Evolutionary conservation across 2,113 vertebrate species (phyloP).

Genomic region (Daboia siamensis): DNA sequence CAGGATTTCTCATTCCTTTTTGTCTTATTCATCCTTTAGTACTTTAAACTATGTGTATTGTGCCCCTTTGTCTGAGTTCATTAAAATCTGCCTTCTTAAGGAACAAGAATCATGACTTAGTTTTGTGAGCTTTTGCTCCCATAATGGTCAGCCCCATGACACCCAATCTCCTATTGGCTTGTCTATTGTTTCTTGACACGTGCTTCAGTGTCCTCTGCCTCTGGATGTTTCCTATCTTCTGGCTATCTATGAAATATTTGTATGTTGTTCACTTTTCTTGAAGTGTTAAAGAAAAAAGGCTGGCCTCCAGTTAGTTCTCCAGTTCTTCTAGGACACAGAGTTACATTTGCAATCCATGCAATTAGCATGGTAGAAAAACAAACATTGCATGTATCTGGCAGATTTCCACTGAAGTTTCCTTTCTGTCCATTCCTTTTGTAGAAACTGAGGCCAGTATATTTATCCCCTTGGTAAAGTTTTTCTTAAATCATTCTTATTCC

Average conservation of each 20-base stretch:
- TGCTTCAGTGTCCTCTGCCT: background rate
- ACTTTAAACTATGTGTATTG: no score
- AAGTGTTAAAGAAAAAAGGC: background rate
- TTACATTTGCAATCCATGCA: background rate
- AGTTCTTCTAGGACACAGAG: background rate
- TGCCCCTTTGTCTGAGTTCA: no score
- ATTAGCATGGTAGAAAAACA: background rate
- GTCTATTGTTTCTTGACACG: no score
- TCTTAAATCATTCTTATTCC: background rate
- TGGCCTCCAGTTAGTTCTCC: background rate
- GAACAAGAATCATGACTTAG: no score
- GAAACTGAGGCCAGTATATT: background rate
- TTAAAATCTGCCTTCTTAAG: no score
- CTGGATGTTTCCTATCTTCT: background rate
- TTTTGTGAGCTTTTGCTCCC: no score
- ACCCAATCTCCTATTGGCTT: background rate
- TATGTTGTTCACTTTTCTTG: background rate
- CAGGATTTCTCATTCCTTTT: no score
- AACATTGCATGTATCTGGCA: background rate
- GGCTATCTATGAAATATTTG: background rate
- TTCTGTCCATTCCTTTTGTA: background rate
- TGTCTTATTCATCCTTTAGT: no score
- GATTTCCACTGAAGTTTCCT: background rate
- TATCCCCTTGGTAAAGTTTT: background rate
- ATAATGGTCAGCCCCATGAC: background rate